Base-by-base conservation (phyloP, 2,113 vertebrate species). In the Nestor notabilis region DNA sequence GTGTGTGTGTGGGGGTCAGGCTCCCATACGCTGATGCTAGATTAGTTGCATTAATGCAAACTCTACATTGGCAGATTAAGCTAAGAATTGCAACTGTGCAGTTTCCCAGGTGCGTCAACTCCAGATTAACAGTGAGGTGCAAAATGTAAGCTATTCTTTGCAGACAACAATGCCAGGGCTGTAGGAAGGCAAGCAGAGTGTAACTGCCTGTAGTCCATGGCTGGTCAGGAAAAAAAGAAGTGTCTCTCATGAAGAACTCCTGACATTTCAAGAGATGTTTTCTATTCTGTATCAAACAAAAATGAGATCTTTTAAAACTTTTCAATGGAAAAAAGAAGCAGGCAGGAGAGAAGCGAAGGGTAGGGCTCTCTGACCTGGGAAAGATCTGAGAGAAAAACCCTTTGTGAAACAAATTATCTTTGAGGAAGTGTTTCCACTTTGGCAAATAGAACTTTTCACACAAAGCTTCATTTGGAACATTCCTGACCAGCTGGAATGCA, bases 261-360 rank as follows among this genome's bases (percentile, higher is more conserved):
- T 95, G 96, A 86, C 91, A 74, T 97, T 96, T 97, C 72, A 64
- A 64, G 55, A 91, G 91, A 43, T 50, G 69, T 17, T 90, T 87
- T 81, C 66, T 20, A 81, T 92, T 95, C 76, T 83, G 18, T 71
- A 70, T 15, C 35, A 44, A 68, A 74, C 68, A 93, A 86, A 89
- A 95, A 63, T 3, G 41, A 92, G 80, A 92, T 91, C 63, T 97
- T 89, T 94, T 23, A 60, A 78, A 53, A 14, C 9, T 88, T 92
- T 43, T 56, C 37, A 63, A 1, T 44, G 44, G 15, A 16, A 16
- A 47, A 87, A 85, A 91, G 55, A 20, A 70, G 37, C 24, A 61
- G 64, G 64, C 19, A 25, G 41, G 31, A 23, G 37, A 66, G n/a
- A 33, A 63, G n/a, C 0, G 11, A 65, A 50, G 28, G 27, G 8